Evolutionary conservation across 1,140 invertebrate genomes (phyloP).

Genomic region (Polyergus mexicanus): DNA sequence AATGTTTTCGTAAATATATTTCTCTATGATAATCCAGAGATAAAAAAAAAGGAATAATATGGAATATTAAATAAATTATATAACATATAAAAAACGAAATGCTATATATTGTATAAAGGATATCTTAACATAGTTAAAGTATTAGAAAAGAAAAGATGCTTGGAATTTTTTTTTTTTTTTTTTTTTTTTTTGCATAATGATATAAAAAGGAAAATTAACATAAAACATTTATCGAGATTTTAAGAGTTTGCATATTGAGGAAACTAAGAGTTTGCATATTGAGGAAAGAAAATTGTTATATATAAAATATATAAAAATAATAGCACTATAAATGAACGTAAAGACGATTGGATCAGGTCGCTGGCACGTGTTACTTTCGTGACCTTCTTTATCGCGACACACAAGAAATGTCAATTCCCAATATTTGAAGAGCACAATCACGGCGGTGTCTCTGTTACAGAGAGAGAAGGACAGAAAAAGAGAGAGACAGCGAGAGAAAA

Average conservation of each 20-base stretch:
- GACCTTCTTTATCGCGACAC: slow-evolving; percentile 41
- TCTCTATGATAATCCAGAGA: not conserved
- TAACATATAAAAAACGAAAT: not conserved
- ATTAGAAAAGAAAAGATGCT: not conserved
- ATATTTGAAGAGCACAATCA: slow-evolving; percentile 25
- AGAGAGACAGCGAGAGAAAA: not conserved
- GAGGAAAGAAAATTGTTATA: not conserved
- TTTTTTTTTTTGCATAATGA: not conserved
- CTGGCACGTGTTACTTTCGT: not conserved
- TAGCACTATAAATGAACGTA: slow-evolving; percentile 6
- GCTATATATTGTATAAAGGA: not conserved
- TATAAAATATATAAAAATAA: not conserved
- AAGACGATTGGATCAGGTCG: slow-evolving; percentile 14
- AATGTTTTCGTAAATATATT: slow-evolving; percentile 10
- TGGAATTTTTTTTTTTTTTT: no score
- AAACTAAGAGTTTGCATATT: not conserved
- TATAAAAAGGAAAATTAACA: not conserved
- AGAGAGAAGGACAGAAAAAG: not conserved
- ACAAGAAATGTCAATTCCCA: slow-evolving; percentile 52
- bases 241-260: not conserved
- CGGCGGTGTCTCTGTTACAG: not conserved
- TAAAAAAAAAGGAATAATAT: not conserved
- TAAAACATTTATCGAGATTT: not conserved
- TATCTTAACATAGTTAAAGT: no score
- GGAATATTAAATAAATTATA: not conserved